These are phyloP conservation scores for Oreamnos americanus DNA, from an alignment of 2,113 vertebrate species.

Conservation along the genomic window DNA sequence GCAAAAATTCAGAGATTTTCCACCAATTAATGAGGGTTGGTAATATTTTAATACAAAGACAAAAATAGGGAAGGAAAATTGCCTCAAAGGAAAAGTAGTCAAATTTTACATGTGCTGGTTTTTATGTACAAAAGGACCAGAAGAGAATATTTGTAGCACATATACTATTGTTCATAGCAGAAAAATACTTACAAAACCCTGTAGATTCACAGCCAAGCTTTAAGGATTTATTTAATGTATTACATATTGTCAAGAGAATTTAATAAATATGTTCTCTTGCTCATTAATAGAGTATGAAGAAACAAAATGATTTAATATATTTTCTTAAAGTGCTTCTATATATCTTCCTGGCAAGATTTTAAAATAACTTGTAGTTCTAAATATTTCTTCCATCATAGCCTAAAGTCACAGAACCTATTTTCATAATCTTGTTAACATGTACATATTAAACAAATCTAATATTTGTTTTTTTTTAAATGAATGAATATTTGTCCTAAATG, in stretches of 20 bases:
- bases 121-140: background rate
- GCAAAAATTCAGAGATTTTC: background rate
- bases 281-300: conserved; percentile 51
- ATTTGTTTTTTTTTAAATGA: conserved; percentile 17
- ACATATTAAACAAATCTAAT: conserved; percentile 23
- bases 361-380: conserved; percentile 46
- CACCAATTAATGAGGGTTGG: background rate
- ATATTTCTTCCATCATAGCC: conserved; percentile 40
- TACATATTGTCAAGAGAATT: conserved; percentile 49
- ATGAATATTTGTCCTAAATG: background rate
- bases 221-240: conserved; percentile 55
- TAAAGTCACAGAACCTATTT: conserved; percentile 49
- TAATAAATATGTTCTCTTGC: conserved; percentile 58
- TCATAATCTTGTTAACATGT: conserved; percentile 42
- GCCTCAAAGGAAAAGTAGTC: background rate
- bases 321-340: conserved; percentile 69
- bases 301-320: conserved; percentile 65
- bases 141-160: conserved; percentile 61
- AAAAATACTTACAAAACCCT: conserved; percentile 41
- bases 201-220: conserved; percentile 25
- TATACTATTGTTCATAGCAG: conserved; percentile 41
- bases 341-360: conserved; percentile 33
- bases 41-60: background rate
- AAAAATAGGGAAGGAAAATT: background rate
- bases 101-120: conserved; percentile 7